These are phyloP conservation scores for Aphelinus atriplicis DNA, from an alignment of 1,140 invertebrate species.

Conservation along the genomic window DNA sequence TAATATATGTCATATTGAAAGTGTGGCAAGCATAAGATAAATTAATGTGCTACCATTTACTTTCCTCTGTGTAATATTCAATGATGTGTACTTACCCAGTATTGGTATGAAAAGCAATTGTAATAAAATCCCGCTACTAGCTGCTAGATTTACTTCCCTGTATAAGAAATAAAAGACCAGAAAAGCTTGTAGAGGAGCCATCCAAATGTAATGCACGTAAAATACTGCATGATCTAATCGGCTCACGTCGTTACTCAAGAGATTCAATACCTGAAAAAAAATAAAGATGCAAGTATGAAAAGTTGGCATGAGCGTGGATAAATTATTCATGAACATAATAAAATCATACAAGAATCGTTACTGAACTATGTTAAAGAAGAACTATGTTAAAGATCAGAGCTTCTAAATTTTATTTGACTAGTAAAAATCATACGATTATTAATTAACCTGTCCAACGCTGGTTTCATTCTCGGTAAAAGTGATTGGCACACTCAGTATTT, in stretches of 20 bases:
- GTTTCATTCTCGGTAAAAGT: slow-evolving; percentile 48
- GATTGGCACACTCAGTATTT: slow-evolving; percentile 67
- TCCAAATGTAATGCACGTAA: slow-evolving; percentile 81
- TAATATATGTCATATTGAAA: neutral
- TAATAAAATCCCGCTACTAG: slow-evolving; percentile 80
- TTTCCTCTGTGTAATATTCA: slow-evolving; percentile 26
- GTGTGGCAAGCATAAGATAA: neutral
- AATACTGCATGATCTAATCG: slow-evolving; percentile 76
- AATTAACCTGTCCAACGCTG: slow-evolving; percentile 56
- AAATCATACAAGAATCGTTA: neutral
- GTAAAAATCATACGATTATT: neutral
- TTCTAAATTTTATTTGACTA: neutral
- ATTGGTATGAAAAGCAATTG: slow-evolving; percentile 85
- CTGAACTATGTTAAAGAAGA: neutral
- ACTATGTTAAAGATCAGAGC: too few species aligned
- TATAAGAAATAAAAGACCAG: slow-evolving; percentile 83
- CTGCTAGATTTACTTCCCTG: slow-evolving; percentile 76
- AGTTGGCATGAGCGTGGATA: neutral
- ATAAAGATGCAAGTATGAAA: neutral
- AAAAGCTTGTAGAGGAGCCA: slow-evolving; percentile 83
- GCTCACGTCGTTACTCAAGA: slow-evolving; percentile 90
- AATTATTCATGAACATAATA: slow-evolving; percentile 15
- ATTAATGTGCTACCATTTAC: slow-evolving; percentile 3
- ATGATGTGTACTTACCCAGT: slow-evolving; percentile 71
- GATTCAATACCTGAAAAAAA: slow-evolving; percentile 87